A percentile compares a stretch with the other conserved stretches of the same genome.
phyloP scores from a whole-genome alignment of 2,113 vertebrate genomes.

The Raja brachyura region DNA sequence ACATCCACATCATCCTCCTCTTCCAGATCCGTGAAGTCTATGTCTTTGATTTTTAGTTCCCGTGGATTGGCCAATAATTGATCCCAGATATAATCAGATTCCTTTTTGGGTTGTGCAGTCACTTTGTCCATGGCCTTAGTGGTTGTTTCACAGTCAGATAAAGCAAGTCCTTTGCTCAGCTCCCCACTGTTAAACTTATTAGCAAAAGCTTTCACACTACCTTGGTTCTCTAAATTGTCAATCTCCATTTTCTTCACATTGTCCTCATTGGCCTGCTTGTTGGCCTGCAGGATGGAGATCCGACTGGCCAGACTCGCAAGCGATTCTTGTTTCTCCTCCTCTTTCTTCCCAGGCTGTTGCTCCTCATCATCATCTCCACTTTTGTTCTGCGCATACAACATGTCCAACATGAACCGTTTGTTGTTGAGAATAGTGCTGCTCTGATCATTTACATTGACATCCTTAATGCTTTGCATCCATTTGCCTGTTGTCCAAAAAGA shows the following conservation, averaged over 20 bases:
- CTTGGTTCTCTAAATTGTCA: conserved; percentile 78
- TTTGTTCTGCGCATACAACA: conserved; percentile 85
- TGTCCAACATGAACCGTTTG: conserved; percentile 92
- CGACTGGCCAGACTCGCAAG: conserved; percentile 72
- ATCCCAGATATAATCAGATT: conserved; percentile 96
- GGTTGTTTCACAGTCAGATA: conserved; percentile 60
- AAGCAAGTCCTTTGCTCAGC: conserved; percentile 63
- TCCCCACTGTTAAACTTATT: conserved; percentile 80
- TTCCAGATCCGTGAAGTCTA: conserved; percentile 92
- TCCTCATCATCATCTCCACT: conserved; percentile 59
- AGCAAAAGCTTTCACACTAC: conserved; percentile 76
- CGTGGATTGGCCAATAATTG: conserved; percentile 86
- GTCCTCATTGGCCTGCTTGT: conserved; percentile 72
- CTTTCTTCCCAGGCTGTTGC: conserved; percentile 56
- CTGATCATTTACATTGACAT: conserved; percentile 70
- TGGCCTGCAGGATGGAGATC: conserved; percentile 82
- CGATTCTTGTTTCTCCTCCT: conserved; percentile 61
- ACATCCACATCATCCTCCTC: conserved; percentile 88
- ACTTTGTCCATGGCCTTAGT: conserved; percentile 59
- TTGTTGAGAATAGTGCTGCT: conserved; percentile 81
- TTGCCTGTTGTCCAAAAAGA: conserved; percentile 61
- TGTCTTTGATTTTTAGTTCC: conserved; percentile 91
- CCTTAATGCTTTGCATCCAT: conserved; percentile 68
- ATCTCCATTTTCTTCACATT: conserved; percentile 72
- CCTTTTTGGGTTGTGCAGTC: conserved; percentile 54